Base-by-base conservation (phyloP, 1,140 invertebrate genomes). In the Pachyrhynchus sulphureomaculatus region DNA sequence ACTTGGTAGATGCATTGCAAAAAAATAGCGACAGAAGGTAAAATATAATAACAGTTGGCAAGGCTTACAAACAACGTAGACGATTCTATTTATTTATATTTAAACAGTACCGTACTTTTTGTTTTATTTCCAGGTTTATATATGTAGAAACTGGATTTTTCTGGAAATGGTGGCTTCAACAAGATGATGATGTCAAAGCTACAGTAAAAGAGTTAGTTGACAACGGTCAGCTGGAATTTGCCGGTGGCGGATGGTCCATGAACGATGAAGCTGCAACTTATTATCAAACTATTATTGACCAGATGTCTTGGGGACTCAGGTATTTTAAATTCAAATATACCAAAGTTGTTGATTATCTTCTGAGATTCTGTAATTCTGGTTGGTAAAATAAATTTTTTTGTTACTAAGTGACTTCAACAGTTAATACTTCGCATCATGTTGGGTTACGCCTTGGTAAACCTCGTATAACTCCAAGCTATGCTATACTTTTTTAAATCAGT, bases 261-360 rank as follows among this genome's bases (percentile, higher is more conserved):
- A n/a, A n/a, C n/a, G 91, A 93, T 73, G 91, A 94, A 72, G 91
- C 90, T 0, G 78, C 84, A 0, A 81, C 85, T 3, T 88, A 93
- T 75, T 95, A 95, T 71, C 82, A 85, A 41, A 87, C 87, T 32
- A 88, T 91, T 13, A 89, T 95, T 64, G 91, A 95, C 73, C 89
- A 93, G 73, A 89, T 90, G 76, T 82, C 83, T 45, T 83, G 81
- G 81, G 83, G 83, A 15, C 71, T 84, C 10, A 77, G 81, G n/a
- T n/a, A n/a, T n/a, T n/a, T n/a, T n/a, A n/a, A n/a, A n/a, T n/a
- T n/a, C n/a, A n/a, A n/a, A n/a, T n/a, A n/a, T n/a, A n/a, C n/a
- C n/a, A n/a, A n/a, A n/a, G 82, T 84, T 20, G 21, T 10, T 21
- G 10, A 12, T 15, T 9, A 39, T 47, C 2, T 21, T 47, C 10